phyloP scores from a whole-genome alignment of 2,797 vertebrate species.

The Darevskia mixta region DNA sequence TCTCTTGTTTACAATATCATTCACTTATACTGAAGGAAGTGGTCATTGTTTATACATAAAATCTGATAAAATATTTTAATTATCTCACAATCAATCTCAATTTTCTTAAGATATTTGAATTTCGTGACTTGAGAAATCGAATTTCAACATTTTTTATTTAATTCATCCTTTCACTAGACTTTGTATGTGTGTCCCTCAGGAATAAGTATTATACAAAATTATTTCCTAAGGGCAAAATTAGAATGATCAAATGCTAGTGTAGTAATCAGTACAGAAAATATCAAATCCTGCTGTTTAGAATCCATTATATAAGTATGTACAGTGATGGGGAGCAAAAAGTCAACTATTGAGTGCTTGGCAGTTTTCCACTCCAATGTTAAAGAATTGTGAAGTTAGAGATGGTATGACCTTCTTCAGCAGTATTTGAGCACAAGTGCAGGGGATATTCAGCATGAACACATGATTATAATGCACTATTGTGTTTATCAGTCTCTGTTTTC shows the following conservation, averaged over 20 bases:
- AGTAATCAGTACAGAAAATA: background rate
- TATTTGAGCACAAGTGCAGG: background rate
- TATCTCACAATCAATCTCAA: background rate
- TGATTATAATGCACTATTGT: background rate
- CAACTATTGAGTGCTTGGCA: background rate
- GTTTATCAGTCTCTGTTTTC: too few species aligned
- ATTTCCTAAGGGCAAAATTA: background rate
- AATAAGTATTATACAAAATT: background rate
- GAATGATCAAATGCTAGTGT: background rate
- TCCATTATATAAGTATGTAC: background rate
- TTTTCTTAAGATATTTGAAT: background rate
- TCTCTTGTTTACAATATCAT: background rate
- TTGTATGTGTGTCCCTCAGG: background rate
- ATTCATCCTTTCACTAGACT: background rate
- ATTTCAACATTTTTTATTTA: background rate
- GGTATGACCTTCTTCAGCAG: background rate
- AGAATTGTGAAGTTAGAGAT: background rate
- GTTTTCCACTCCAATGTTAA: background rate
- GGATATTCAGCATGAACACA: background rate
- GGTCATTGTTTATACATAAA: background rate
- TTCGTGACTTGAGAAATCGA: background rate
- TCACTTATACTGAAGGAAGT: background rate
- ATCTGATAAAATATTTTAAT: background rate
- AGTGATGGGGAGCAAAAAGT: background rate
- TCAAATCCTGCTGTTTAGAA: background rate